Evolutionary conservation across 2,888 invertebrate species (phyloP).

Genomic region (Galeruca laticollis): DNA sequence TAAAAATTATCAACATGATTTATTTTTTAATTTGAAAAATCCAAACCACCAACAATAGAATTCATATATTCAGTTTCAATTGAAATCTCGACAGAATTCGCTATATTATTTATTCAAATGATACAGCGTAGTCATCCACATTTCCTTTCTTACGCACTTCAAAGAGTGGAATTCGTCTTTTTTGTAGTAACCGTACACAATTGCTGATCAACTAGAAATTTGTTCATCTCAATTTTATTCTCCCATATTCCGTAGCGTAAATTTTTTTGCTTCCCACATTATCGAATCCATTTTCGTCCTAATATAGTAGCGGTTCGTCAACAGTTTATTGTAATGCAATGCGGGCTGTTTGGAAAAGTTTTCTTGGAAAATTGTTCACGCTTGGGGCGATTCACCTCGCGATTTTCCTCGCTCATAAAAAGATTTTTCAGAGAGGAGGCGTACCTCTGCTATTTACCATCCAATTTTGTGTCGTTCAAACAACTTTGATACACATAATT

Average conservation of each 20-base stretch:
- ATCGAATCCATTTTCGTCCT: constrained; percentile 37
- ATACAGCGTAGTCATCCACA: no score
- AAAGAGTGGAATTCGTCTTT: neutral
- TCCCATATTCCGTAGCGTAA: neutral
- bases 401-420: constrained; percentile 38
- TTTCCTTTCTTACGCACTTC: no score
- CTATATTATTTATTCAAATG: no score
- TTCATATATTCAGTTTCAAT: no score
- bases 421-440: constrained; percentile 29
- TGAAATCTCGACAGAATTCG: no score
- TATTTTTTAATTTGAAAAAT: no score
- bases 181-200: neutral
- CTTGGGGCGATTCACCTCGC: constrained; percentile 37
- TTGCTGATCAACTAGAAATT: neutral
- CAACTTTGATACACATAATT: constrained; percentile 33
- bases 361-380: constrained; percentile 38
- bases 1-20: no score
- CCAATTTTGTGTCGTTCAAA: constrained; percentile 36
- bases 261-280: constrained; percentile 8
- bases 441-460: constrained; percentile 35
- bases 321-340: constrained; percentile 47
- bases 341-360: constrained; percentile 37
- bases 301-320: constrained; percentile 45
- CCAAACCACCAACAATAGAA: no score
- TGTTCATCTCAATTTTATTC: neutral